Base-by-base conservation (phyloP, 2,797 vertebrate genomes). In the Fringilla coelebs region DNA sequence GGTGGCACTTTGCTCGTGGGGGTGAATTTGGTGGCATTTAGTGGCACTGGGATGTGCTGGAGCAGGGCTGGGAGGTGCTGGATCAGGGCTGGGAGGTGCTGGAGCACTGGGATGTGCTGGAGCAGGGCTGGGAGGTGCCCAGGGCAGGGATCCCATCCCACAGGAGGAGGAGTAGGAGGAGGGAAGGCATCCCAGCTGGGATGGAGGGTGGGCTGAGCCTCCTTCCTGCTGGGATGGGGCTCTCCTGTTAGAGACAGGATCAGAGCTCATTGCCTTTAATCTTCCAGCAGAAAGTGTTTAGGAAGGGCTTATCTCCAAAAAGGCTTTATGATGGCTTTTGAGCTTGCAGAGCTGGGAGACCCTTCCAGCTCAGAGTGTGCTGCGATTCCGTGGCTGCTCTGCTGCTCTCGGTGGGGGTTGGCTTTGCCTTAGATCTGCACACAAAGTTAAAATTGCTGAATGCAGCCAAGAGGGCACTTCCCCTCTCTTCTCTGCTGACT, bases 301-400 rank as follows among this genome's bases (percentile, higher is more conserved):
- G 94, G 90, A 92, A 95, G 91, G 8, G 54, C 93, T 96, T 94
- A 96, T 96, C 95, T 96, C 92, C 17, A 12, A 63, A 88, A 95
- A 95, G 96, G 80, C 89, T 67, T 86, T 86, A n/a, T 29, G 82
- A 34, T 89, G 91, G 90, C 80, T 88, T 96, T 94, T 49, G 88
- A 78, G 93, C 92, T 97, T 95, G 93, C 73, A 78, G 82, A 92
- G 83, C 91, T 54, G n/a, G 66, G 93, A 93, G 94, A 82, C 78
- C 71, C 63, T 68, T 70, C 22, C 78, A 75, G 1, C 41, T 17
- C 71, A 0, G 86, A 62, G 24, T 36, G 4, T 49, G 68, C 71
- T 17, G 55, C 15, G 78, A 17, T 32, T 49, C 68, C 3, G 13
- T 45, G 51, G 1, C 90, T 89, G 78, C 82, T 93, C 71, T 36